A percentile compares a stretch with the other conserved stretches of the same genome.
Evolutionary conservation across 1,140 invertebrate species (phyloP).

Genomic region (Rhysida immarginata): DNA sequence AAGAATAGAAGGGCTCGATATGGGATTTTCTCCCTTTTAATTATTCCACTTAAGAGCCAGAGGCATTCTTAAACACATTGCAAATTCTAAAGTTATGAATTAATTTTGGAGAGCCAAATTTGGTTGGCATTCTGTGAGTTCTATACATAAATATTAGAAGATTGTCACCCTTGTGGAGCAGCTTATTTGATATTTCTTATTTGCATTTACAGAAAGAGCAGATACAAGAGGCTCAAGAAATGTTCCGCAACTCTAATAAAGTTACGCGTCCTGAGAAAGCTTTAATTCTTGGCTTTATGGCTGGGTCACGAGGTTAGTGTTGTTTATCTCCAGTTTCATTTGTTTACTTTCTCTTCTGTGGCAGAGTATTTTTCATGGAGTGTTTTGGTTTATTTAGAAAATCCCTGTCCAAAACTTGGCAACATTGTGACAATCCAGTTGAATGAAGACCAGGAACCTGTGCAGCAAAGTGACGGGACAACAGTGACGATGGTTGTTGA

Average conservation of each 20-base stretch:
- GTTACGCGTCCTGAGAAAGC: conserved; percentile 92
- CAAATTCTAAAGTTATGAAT: no score
- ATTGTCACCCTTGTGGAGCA: no score
- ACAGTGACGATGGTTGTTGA: conserved; percentile 63
- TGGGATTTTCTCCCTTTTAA: no score
- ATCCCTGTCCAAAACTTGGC: conserved; percentile 83
- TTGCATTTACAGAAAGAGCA: conserved; percentile 55
- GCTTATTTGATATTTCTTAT: no score
- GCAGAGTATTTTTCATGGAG: not conserved
- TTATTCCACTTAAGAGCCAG: no score
- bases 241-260: conserved; percentile 90
- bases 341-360: conserved; percentile 2
- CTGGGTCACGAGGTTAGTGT: conserved; percentile 68
- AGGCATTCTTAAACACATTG: no score
- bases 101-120: no score
- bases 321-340: conserved; percentile 1
- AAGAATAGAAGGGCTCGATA: no score
- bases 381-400: conserved; percentile 45
- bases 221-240: conserved; percentile 92
- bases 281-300: conserved; percentile 94
- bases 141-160: no score
- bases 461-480: conserved; percentile 54
- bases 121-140: no score
- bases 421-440: conserved; percentile 85
- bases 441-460: conserved; percentile 69